A percentile compares a stretch with the other conserved stretches of the same genome.
Conservation (phyloP, 2,888 invertebrate species). For the Zhengitettix transpicula region DNA sequence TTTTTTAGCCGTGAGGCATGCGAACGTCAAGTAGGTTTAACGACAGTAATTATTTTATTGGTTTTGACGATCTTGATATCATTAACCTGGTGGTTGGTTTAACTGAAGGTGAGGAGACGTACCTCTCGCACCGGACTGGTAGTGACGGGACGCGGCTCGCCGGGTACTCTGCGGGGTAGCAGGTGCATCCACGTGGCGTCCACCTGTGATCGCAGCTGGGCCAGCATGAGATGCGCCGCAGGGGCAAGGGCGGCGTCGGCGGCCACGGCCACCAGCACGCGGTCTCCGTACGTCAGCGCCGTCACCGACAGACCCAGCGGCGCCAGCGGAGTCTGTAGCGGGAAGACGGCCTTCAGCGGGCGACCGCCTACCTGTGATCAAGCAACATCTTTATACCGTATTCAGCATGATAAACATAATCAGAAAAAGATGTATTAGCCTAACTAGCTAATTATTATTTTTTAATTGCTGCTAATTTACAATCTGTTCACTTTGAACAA, state of each 20-base stretch:
- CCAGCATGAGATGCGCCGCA: slow-evolving; percentile 17
- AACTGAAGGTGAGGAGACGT: background rate
- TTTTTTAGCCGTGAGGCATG: too few relatives aligned
- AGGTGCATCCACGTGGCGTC: background rate
- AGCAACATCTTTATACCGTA: too few relatives aligned
- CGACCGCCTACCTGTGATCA: slow-evolving; percentile 23
- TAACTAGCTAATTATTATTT: too few relatives aligned
- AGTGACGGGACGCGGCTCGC: background rate
- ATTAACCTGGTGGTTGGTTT: too few relatives aligned
- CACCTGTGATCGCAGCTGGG: slow-evolving; percentile 19
- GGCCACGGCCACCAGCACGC: slow-evolving; percentile 31
- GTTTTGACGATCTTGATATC: too few relatives aligned
- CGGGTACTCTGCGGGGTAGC: background rate
- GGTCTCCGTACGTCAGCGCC: slow-evolving; percentile 33
- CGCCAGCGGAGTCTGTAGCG: slow-evolving; percentile 30
- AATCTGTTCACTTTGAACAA: too few relatives aligned
- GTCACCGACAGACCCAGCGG: slow-evolving; percentile 30
- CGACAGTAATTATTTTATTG: too few relatives aligned
- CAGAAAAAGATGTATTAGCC: too few relatives aligned
- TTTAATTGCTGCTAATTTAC: too few relatives aligned
- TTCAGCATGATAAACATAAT: too few relatives aligned
- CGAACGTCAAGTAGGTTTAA: too few relatives aligned
- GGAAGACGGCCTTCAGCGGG: slow-evolving; percentile 22
- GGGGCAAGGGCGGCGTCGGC: slow-evolving; percentile 20
- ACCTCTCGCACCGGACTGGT: background rate